A percentile compares a stretch with the other conserved stretches of the same genome.
phyloP scores from a whole-genome alignment of 2,113 vertebrate species.

The Ranitomeya variabilis region DNA sequence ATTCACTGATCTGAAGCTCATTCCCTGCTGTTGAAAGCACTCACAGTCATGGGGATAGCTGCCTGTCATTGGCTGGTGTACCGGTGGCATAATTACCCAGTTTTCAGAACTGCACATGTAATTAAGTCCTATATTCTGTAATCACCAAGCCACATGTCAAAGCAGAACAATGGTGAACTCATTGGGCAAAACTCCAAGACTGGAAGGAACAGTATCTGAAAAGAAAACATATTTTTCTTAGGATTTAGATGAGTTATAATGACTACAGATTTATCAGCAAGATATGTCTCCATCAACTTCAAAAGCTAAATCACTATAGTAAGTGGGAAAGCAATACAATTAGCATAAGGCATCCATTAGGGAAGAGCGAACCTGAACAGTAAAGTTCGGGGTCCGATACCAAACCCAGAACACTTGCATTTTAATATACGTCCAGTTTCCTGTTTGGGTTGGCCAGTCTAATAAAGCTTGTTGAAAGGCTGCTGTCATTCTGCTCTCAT shows the following conservation, averaged over 20 bases:
- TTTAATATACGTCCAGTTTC: too few relatives aligned
- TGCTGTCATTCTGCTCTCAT: too few relatives aligned
- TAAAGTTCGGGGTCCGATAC: too few relatives aligned
- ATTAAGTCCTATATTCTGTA: constrained; percentile 45
- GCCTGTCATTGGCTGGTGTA: constrained; percentile 35
- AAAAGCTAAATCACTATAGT: neutral
- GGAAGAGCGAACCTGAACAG: too few relatives aligned
- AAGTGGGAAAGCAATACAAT: neutral
- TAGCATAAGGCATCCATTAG: neutral
- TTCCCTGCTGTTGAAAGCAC: constrained; percentile 47
- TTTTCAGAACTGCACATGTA: constrained; percentile 31
- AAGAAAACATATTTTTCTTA: constrained; percentile 1
- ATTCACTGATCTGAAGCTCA: constrained; percentile 47
- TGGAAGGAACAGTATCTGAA: neutral
- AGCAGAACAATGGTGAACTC: constrained; percentile 34
- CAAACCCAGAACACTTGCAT: neutral
- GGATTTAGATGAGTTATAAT: neutral
- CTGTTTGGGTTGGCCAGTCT: too few relatives aligned
- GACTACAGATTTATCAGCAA: neutral
- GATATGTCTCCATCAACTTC: neutral
- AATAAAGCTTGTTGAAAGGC: too few relatives aligned
- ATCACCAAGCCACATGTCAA: constrained; percentile 39
- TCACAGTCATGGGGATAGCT: constrained; percentile 8
- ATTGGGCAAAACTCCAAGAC: constrained; percentile 11
- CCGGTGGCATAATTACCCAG: constrained; percentile 40